Conservation (phyloP, 1,140 invertebrate genomes). For the Eurosta solidaginis region DNA sequence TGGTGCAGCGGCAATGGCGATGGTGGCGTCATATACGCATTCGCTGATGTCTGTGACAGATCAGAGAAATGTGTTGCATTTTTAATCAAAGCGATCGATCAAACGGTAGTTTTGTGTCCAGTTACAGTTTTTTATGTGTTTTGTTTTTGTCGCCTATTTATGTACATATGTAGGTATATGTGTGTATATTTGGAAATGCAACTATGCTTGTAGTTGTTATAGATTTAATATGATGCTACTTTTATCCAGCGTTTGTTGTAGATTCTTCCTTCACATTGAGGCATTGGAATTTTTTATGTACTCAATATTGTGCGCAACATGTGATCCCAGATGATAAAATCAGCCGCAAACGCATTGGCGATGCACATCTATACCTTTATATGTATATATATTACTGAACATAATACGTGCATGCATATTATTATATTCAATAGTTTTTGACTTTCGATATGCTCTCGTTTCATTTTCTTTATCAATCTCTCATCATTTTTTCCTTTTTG, state of each 20-base stretch:
- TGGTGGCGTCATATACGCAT: background rate
- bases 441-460: background rate
- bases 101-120: constrained; percentile 53
- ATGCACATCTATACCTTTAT: background rate
- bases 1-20: background rate
- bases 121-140: background rate
- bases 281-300: background rate
- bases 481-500: background rate
- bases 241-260: background rate
- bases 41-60: constrained; percentile 51
- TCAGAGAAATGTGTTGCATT: constrained; percentile 59
- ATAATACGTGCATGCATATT: no score
- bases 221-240: background rate
- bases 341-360: background rate
- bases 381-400: background rate
- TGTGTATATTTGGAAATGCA: background rate
- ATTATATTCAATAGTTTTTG: no score
- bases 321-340: constrained; percentile 10
- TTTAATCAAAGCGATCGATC: constrained; percentile 59
- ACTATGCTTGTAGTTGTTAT: background rate
- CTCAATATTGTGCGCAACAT: background rate
- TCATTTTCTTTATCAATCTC: background rate
- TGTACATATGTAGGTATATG: background rate
- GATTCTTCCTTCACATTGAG: background rate
- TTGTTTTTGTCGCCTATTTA: background rate